A percentile compares a stretch with the other conserved stretches of the same genome.
Evolutionary conservation across 1,140 invertebrate genomes (phyloP).

Genomic region (Hesperophylax magnus): DNA sequence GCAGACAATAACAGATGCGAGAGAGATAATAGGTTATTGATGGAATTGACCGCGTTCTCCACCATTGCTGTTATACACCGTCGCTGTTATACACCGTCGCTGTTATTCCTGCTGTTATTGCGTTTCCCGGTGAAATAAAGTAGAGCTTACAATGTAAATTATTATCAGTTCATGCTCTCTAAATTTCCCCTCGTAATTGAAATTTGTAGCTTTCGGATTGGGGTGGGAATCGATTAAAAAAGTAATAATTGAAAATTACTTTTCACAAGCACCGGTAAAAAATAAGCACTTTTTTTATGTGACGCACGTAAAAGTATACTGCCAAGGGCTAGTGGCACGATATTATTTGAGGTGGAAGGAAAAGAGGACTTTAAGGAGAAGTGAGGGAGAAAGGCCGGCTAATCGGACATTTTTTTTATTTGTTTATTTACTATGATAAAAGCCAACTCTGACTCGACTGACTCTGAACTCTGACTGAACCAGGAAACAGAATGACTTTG

Average conservation of each 20-base stretch:
- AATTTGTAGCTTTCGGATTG: no score
- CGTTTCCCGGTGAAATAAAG: background rate
- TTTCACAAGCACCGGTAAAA: background rate
- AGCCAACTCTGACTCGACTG: no score
- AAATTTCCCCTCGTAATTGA: background rate
- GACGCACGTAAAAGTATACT: background rate
- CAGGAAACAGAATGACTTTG: no score
- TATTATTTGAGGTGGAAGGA: background rate
- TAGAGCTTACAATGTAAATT: background rate
- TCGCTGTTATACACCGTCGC: no score
- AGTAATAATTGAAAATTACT: background rate
- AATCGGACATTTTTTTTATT: background rate
- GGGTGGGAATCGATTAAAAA: background rate
- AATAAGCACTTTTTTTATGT: background rate
- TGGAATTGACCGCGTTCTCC: slow-evolving; percentile 7
- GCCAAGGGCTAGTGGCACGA: background rate
- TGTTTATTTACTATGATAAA: no score
- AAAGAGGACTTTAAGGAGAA: background rate
- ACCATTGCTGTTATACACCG: no score
- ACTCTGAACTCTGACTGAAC: no score
- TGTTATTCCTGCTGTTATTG: background rate
- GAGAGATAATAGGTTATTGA: slow-evolving; percentile 26
- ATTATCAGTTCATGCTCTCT: background rate
- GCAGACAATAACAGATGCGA: slow-evolving; percentile 19
- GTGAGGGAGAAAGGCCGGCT: background rate